Evolutionary conservation across 2,113 vertebrate genomes (phyloP), one percentile per base, ranked within the genome.

Genomic region (Myodes glareolus): DNA sequence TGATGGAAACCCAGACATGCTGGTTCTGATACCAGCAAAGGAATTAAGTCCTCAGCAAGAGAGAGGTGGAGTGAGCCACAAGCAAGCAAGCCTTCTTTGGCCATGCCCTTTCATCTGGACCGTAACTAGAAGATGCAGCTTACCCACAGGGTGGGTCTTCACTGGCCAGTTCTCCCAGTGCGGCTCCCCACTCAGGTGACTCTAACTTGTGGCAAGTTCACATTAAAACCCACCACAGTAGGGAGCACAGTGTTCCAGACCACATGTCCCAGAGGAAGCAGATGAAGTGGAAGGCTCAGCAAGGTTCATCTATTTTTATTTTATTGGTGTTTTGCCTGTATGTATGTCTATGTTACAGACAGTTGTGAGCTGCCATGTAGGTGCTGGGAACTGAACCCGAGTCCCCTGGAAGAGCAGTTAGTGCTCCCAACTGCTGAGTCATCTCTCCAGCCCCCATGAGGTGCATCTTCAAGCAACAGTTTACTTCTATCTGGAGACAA

Each of bases 381-480:
- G 55, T 19, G 55, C 55, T 58, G 55, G 55, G 55, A 58, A 58
- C 12, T 58, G 55, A 58, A 58, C 55, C 55, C 55, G 17, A 58
- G 55, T 58, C 55, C 55, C 4, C 55, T 58, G 55, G 55, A 58
- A 58, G 55, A 58, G 55, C 17, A 58, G 55, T 58, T 19, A 19
- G 55, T 58, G 55, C 55, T 58, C 55, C 17, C 55, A 58, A 58
- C 55, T 58, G 55, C 55, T 58, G 55, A 58, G 55, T 58, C 55
- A 58, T 58, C 55, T 58, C 55, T 58, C 55, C 55, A 58, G 55
- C 55, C 55, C 55, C 55, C 55, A 21, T 21, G 84, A 97, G 94
- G 93, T 90, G 76, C 0, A 68, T 97, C 1, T 50, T 99, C 10
- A 98, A 97, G 97, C 98, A 45, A n/a, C 90, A 39, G 55, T 7